A percentile compares a stretch with the other conserved stretches of the same genome.
phyloP scores from a whole-genome alignment of 1,140 invertebrate genomes.

The Dinothrombium tinctorium region DNA sequence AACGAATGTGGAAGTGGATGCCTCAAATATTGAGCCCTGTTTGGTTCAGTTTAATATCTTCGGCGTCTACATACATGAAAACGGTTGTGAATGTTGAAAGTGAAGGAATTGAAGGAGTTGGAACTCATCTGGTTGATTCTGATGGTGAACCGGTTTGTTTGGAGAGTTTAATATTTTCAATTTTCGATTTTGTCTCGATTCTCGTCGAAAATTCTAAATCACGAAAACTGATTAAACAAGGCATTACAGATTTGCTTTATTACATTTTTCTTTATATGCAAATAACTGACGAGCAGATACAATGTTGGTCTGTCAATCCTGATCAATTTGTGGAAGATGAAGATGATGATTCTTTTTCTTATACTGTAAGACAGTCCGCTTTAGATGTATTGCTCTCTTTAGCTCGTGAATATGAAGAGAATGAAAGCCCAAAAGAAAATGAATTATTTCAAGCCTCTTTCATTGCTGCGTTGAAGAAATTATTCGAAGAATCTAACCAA shows the following conservation, averaged over 20 bases:
- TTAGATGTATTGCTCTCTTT: constrained; percentile 34
- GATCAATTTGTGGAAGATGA: constrained; percentile 55
- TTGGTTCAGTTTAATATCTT: constrained; percentile 42
- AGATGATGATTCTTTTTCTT: constrained; percentile 38
- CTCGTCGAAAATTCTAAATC: constrained; percentile 36
- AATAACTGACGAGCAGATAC: constrained; percentile 46
- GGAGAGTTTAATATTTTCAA: constrained; percentile 43
- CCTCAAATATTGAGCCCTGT: constrained; percentile 38
- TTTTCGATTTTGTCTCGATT: constrained; percentile 46
- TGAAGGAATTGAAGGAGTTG: constrained; percentile 24
- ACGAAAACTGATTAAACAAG: constrained; percentile 34
- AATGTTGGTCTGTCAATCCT: constrained; percentile 39
- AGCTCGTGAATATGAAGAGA: constrained; percentile 5
- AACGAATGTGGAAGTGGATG: constrained; percentile 36
- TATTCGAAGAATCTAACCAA: constrained; percentile 38
- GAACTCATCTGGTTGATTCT: constrained; percentile 23
- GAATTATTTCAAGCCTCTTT: constrained; percentile 6
- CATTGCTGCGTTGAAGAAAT: constrained; percentile 25
- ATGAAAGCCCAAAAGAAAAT: constrained; percentile 5
- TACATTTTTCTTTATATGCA: constrained; percentile 50
- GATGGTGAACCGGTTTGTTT: constrained; percentile 40
- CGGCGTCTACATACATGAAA: constrained; percentile 37
- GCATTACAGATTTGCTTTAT: constrained; percentile 42
- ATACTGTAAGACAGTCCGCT: constrained; percentile 47
- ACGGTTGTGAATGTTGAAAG: constrained; percentile 27